Base-by-base conservation (phyloP, 2,888 invertebrate genomes). In the Lasius platythorax region DNA sequence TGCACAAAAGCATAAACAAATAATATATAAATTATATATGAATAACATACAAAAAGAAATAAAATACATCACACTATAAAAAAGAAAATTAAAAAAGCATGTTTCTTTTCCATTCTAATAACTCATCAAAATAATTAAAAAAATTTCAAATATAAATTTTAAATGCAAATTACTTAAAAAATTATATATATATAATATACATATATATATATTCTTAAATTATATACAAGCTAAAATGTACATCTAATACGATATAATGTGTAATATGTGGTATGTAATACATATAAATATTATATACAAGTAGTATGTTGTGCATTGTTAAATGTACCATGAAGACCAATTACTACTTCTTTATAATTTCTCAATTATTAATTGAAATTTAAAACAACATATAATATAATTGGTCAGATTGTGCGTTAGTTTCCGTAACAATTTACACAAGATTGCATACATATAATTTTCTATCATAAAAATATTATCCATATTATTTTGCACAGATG, bases 1-100 rank as follows among this genome's bases (percentile, higher is more conserved):
- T n/a, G 58, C 58, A 37, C 30, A 50, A 73, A 74, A 72, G 11
- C 23, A 23, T 30, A 70, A 85, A 70, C 15, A 58, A 15, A 5
- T 23, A 8, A 74, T 11, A 0, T 30, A 43, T 43, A 43, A 43
- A 43, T 3, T n/a, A n/a, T 43, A 63, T 53, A 53, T 8, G n/a
- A 53, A 53, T 53, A 5, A n/a, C 50, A 53, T 53, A 53, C 8
- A 53, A 53, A 53, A 53, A 53, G 2, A 53, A 53, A 76, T 46
- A n/a, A 46, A 3, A 66, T 11, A 66, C 6, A 40, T 4, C 11
- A 43, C n/a, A 74, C 0, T 15, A 74, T 63, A 74, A 58, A 61
- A 0, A n/a, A 53, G 8, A 43, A 61, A 43, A 46, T 63, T 66
- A 53, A 3, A 76, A 6, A 37, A 28, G 2, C 53, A 66, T 9